These are phyloP conservation scores for Dipodomys merriami DNA, from an alignment of 2,113 vertebrate species.

Conservation along the genomic window DNA sequence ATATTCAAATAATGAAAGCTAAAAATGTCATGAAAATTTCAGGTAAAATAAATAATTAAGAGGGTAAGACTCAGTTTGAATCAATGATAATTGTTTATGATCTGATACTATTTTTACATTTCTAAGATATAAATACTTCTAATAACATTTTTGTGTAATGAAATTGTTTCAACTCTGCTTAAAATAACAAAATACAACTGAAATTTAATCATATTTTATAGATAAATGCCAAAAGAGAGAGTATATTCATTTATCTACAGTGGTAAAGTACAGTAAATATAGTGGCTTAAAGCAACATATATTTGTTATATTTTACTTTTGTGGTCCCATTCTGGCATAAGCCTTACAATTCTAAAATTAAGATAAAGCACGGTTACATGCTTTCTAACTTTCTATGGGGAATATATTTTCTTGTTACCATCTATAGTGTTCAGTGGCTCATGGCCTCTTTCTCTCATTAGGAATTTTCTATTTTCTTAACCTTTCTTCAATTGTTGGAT, in stretches of 20 bases:
- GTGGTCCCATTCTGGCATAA: not conserved
- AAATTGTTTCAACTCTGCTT: not conserved
- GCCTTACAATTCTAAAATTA: not conserved
- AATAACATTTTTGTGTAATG: conserved; percentile 1
- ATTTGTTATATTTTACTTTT: not conserved
- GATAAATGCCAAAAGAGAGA: not conserved
- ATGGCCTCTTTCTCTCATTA: not conserved
- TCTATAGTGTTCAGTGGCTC: not conserved
- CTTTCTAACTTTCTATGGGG: not conserved
- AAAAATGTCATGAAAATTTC: not conserved
- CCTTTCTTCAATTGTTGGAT: not conserved
- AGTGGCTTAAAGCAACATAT: not conserved
- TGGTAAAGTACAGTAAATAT: not conserved
- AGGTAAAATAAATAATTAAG: not conserved
- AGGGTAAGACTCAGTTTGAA: not conserved
- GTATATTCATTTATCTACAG: not conserved
- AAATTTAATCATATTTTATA: not conserved
- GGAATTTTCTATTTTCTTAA: not conserved
- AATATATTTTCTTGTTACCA: not conserved
- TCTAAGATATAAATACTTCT: not conserved
- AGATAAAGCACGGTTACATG: not conserved
- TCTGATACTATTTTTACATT: not conserved
- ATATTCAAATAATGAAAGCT: not conserved
- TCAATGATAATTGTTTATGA: not conserved
- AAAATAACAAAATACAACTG: conserved; percentile 35